A percentile compares a stretch with the other conserved stretches of the same genome.
Conservation (phyloP, 2,113 vertebrate species). For the Zosterops borbonicus region DNA sequence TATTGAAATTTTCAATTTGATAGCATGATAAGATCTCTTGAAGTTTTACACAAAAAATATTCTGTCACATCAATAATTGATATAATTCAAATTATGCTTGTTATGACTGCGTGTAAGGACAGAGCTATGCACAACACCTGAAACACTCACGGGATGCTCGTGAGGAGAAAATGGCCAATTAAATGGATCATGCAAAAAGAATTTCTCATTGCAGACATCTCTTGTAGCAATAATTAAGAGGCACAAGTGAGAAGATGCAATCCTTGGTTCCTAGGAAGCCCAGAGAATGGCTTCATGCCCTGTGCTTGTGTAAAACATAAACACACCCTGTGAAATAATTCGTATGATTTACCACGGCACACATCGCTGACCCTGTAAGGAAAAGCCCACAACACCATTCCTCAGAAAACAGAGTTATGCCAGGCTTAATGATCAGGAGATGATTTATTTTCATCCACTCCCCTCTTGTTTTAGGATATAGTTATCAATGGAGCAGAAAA, state of each 20-base stretch:
- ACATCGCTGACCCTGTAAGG: background rate
- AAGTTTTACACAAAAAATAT: background rate
- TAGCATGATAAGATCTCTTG: background rate
- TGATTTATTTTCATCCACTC: background rate
- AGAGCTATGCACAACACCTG: background rate
- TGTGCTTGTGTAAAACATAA: background rate
- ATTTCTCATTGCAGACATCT: fast-evolving
- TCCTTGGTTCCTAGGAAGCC: background rate
- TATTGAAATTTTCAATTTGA: background rate
- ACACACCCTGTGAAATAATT: background rate
- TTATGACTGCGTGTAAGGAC: background rate
- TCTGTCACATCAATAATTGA: background rate
- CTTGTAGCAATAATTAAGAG: background rate
- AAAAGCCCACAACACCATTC: background rate
- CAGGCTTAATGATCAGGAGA: background rate
- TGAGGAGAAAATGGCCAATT: background rate
- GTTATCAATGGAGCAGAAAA: background rate
- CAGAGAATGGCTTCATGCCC: background rate
- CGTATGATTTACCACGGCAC: fast-evolving
- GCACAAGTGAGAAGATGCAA: background rate
- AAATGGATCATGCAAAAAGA: background rate
- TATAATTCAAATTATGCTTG: background rate
- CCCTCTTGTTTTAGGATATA: background rate
- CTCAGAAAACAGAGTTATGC: background rate
- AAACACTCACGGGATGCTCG: background rate